Conservation (phyloP, 2,113 vertebrate species). For the Bettongia penicillata region DNA sequence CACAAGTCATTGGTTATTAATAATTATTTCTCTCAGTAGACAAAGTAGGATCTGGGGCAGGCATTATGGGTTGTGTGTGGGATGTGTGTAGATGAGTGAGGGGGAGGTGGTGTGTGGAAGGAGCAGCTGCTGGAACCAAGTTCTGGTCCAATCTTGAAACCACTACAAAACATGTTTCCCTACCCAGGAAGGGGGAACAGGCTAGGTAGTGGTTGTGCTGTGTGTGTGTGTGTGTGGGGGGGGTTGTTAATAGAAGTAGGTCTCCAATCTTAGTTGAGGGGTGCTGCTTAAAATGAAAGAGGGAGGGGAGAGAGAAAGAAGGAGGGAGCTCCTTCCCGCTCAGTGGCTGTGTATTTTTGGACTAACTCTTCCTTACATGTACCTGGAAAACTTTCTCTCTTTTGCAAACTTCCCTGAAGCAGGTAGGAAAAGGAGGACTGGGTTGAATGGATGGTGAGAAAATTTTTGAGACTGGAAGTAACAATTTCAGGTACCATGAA, state of each 20-base stretch:
- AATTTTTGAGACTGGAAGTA: background rate
- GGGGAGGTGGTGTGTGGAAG: background rate
- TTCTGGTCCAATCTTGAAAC: background rate
- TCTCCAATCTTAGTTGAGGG: too few species aligned
- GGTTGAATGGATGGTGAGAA: background rate
- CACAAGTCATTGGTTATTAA: too few species aligned
- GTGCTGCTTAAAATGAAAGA: too few species aligned
- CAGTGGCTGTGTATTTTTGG: background rate
- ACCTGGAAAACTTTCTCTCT: background rate
- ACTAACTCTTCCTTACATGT: background rate
- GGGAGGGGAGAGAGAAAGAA: background rate
- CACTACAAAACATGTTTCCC: background rate
- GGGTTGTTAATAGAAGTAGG: background rate
- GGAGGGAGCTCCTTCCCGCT: background rate
- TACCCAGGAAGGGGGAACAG: background rate
- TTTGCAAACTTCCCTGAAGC: background rate
- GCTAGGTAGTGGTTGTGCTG: background rate
- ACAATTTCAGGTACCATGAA: background rate
- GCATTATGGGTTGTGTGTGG: background rate
- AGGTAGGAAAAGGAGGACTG: background rate
- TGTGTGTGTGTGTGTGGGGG: too few species aligned
- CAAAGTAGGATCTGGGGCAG: background rate
- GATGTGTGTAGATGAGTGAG: background rate
- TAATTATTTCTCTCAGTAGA: too few species aligned
- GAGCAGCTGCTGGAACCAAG: background rate